These are phyloP conservation scores for Xanthorhoe designata DNA, from an alignment of 2,888 invertebrate species.

Conservation along the genomic window DNA sequence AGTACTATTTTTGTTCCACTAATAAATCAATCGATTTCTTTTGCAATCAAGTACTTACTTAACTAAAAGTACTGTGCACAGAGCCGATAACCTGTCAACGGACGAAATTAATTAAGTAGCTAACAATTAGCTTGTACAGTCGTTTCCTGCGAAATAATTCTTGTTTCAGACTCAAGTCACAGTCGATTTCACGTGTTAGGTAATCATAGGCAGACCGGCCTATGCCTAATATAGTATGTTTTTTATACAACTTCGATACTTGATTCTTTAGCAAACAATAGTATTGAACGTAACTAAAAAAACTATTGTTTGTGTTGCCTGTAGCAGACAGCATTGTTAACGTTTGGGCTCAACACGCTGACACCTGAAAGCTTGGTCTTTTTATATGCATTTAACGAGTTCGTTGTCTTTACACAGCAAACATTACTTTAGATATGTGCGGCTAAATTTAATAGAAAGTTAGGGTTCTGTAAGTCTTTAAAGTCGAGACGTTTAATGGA, in stretches of 20 bases:
- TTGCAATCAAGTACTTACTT: constrained; percentile 44
- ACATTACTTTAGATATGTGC: constrained; percentile 68
- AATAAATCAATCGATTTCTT: constrained; percentile 53
- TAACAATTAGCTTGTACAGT: constrained; percentile 50
- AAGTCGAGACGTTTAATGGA: constrained; percentile 44
- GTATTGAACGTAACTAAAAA: constrained; percentile 23
- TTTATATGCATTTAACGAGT: constrained; percentile 77
- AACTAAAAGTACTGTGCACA: constrained; percentile 41
- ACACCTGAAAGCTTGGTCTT: constrained; percentile 59
- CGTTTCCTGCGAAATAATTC: constrained; percentile 45
- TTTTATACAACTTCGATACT: constrained; percentile 34
- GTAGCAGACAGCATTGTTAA: constrained; percentile 37
- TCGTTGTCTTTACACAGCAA: constrained; percentile 79
- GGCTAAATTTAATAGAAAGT: constrained; percentile 60
- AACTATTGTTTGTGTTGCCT: constrained; percentile 23
- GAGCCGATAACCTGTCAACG: constrained; percentile 45
- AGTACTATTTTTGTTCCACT: neutral
- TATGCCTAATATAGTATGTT: constrained; percentile 36
- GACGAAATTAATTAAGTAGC: constrained; percentile 57
- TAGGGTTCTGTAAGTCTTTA: constrained; percentile 55
- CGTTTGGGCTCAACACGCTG: constrained; percentile 36
- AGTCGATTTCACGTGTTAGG: constrained; percentile 40
- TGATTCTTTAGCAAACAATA: constrained; percentile 38
- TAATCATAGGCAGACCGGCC: constrained; percentile 32
- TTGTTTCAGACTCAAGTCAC: constrained; percentile 33